Evolutionary conservation across 2,888 invertebrate genomes (phyloP), one percentile per base, ranked within the genome.

Genomic region (Hedya salicella): DNA sequence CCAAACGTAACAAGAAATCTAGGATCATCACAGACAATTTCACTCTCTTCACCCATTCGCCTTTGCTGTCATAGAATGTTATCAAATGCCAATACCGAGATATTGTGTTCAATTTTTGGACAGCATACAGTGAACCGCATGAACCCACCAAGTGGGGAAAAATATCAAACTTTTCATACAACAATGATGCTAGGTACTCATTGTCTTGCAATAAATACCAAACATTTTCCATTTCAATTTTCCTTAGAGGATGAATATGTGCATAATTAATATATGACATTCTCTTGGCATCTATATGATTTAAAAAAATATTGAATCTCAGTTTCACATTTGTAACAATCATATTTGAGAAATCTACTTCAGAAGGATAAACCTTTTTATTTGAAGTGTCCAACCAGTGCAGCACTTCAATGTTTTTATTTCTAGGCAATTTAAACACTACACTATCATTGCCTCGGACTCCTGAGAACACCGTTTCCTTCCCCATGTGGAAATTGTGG

Each of bases 61-160:
- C 90, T 65, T 86, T 86, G 54, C 87, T 91, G 60, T 94, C 94
- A 64, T 91, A 90, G 32, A 93, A 73, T 0, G 92, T 87, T 62
- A 94, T 80, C 16, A 93, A 75, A 44, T 93, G 92, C 62, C 93
- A 92, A 44, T 91, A 88, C 21, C 89, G 89, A 62, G 91, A 88
- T 44, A 94, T 85, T 0, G 94, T 93, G 53, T 94, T 88, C 19
- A 95, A 83, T 73, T 94, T 94, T 77, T 95, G 95, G 1, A 95
- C 94, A 14, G 94, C 94, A 82, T 94, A 95, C 74, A 95, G 93
- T 2, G 93, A 87, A 0, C 95, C 95, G 80, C 95, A 95, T 0
- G 94, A 94, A 5, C 95, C 95, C 50, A 94, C 83, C 30, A 95
- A 80, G 73, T 93, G 93, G 1, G 96, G 95, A 75, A 95, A 95